Evolutionary conservation across 2,888 invertebrate species (phyloP), one percentile per base, ranked within the genome.

Genomic region (Drosophila prostipennis): DNA sequence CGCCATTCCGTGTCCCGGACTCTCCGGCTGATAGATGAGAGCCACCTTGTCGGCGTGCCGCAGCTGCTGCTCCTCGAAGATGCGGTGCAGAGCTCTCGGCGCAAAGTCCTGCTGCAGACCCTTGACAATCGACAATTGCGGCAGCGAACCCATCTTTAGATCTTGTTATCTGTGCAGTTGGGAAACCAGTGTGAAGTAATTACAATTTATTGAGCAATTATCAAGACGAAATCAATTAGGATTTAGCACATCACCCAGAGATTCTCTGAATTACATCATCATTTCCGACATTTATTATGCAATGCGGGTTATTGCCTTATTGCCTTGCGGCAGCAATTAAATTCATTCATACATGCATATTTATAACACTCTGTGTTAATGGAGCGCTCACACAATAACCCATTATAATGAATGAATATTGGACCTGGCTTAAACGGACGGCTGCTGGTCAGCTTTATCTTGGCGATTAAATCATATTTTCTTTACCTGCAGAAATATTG

Each of bases 111-210:
- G 92, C 32, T 94, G 93, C 5, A 93, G 92, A 1, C 95, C 95
- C 85, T 94, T 94, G 51, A 96, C 92, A 74, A 96, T 94, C 0
- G 96, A 96, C 69, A 95, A 92, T 83, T 95, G 94, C 59, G 95
- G 96, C 81, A 96, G 92, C 4, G 96, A 95, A 56, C 96, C 96
- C 96, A 96, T 96, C 36, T 53, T 57, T 16, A 49, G 13, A 1
- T 14, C 45, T 7, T 40, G 8, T 67, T 64, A 52, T 10, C 67
- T 73, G 32, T 23, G 11, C 2, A 13, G 16, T 29, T 29, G 1
- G 7, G 3, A 23, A 5, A 5, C 1, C 7, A 19, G 39, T 26
- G n/a, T 6, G 7, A 14, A 6, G n/a, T 32, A 7, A n/a, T 11
- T 6, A 5, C 10, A 19, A 34, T 36, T 6, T 36, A 10, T 36